Evolutionary conservation across 2,113 vertebrate species (phyloP), one percentile per base, ranked within the genome.

Genomic region (Phoxinus phoxinus): DNA sequence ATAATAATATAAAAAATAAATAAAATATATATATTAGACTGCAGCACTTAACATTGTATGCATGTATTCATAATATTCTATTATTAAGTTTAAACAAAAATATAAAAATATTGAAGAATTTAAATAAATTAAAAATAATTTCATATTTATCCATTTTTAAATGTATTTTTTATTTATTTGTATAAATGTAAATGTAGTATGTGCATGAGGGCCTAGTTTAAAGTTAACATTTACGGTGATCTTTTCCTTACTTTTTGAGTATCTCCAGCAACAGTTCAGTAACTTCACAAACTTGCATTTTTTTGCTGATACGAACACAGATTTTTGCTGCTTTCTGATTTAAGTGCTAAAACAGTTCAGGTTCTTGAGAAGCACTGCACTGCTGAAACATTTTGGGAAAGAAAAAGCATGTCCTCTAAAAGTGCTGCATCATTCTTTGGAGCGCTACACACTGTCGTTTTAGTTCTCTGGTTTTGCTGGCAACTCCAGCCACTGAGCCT

Each of bases 381-480:
- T 80, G 56, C 51, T 79, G 32, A 79, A 79, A 78, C 32, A 59
- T 59, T 78, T 78, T 59, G 2, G 76, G 37, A 53, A 23, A 41
- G n/a, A 63, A 30, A 27, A 58, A 37, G 23, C 8, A 27, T 27
- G 76, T 61, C 56, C 56, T 79, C 35, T 79, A 59, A 79, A 79
- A 79, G 76, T 79, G 76, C 76, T 79, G 76, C 32, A 61, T 79
- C 56, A 79, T 41, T 63, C 27, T 80, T 63, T 65, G 58, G 58
- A 63, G 23, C 37, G 23, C 23, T 80, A 10, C 59, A 41, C 21
- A 19, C 56, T 79, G 76, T 79, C 23, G 41, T 65, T 78, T 81
- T 46, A 61, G 78, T 46, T 44, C 58, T 27, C 37, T 63, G 58
- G 41, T 30, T 63, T 46, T 80, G 23, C 58, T 63, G 78, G 78